Evolutionary conservation across 1,140 invertebrate species (phyloP).

Genomic region (Rhagoletis pomonella): DNA sequence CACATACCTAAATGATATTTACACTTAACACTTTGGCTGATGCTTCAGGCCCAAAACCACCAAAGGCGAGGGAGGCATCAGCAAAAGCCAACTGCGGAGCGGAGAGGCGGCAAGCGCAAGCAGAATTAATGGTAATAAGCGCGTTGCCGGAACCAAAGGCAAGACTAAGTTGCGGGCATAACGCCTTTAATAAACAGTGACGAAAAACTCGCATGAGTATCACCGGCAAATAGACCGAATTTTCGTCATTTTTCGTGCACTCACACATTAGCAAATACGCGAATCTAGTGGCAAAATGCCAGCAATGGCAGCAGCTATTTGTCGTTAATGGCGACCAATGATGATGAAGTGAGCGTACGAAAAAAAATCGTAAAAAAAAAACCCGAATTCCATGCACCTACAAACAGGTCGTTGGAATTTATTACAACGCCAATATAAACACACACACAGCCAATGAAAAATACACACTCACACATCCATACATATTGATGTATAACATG

Average conservation of each 20-base stretch:
- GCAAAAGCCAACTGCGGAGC: background rate
- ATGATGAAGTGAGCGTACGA: background rate
- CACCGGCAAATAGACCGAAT: background rate
- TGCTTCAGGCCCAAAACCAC: background rate
- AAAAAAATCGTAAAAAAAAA: background rate
- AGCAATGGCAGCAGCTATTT: background rate
- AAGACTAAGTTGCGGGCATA: background rate
- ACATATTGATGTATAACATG: background rate
- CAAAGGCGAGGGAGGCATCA: background rate
- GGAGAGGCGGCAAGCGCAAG: background rate
- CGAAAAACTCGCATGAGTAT: background rate
- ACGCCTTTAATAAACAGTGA: background rate
- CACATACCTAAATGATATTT: constrained; percentile 17
- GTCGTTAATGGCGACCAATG: background rate
- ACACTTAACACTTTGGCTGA: constrained; percentile 13
- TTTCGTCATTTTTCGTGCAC: background rate
- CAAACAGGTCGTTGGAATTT: constrained; percentile 4
- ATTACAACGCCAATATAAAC: background rate
- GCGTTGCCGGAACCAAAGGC: background rate
- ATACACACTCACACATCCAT: background rate
- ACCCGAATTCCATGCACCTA: background rate
- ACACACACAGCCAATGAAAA: background rate
- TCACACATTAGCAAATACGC: background rate
- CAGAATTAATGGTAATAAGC: background rate
- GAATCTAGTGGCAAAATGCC: background rate